phyloP scores from a whole-genome alignment of 2,888 invertebrate species.

The Nomada flava region DNA sequence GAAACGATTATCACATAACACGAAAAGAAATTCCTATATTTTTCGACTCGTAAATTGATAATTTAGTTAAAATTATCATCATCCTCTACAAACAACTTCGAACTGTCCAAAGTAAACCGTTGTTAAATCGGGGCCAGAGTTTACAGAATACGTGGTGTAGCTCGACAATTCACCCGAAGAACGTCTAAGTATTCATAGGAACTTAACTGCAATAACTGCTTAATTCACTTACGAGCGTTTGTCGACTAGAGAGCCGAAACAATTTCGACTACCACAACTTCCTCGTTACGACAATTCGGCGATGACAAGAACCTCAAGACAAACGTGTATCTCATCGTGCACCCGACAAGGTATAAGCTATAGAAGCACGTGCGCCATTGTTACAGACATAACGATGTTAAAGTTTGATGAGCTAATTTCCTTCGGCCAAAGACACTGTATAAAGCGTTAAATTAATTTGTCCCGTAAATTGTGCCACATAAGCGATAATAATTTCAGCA shows the following conservation, averaged over 20 bases:
- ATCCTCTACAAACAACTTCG: too few species aligned
- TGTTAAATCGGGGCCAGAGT: background rate
- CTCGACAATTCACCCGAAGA: background rate
- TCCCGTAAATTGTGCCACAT: background rate
- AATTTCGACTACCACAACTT: conserved; percentile 48
- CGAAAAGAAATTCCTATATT: too few species aligned
- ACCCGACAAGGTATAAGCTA: conserved; percentile 5
- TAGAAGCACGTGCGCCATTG: background rate
- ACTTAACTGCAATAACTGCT: conserved; percentile 19
- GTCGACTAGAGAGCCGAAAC: conserved; percentile 33
- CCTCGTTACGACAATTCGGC: conserved; percentile 45
- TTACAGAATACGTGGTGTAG: background rate
- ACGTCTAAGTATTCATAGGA: conserved; percentile 34
- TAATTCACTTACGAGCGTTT: conserved; percentile 45
- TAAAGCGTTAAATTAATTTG: background rate
- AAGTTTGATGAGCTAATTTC: conserved; percentile 69
- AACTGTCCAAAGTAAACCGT: too few species aligned
- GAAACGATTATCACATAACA: too few species aligned
- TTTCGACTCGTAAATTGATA: too few species aligned
- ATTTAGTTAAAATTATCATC: too few species aligned
- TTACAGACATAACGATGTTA: conserved; percentile 60
- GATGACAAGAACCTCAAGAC: conserved; percentile 25
- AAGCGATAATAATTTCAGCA: too few species aligned
- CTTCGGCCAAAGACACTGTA: conserved; percentile 62
- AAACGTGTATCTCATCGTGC: conserved; percentile 8